phyloP scores from a whole-genome alignment of 2,113 vertebrate species.

The Labeo catla region DNA sequence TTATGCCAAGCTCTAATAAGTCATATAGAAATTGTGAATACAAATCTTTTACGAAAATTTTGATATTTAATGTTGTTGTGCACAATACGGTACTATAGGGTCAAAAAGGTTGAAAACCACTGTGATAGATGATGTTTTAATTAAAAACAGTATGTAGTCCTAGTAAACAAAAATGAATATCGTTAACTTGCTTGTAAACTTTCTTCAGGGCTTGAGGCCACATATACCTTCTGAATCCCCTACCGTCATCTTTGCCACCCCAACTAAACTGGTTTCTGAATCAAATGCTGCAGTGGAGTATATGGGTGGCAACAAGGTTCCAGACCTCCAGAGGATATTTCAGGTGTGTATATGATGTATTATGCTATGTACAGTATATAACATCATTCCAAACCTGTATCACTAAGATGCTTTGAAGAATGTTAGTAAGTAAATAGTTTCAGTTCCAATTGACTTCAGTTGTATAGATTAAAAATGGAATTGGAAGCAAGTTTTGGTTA shows the following conservation, averaged over 20 bases:
- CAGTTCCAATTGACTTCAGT: not conserved
- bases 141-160: not conserved
- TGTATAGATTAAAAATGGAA: not conserved
- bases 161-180: not conserved
- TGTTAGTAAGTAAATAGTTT: not conserved
- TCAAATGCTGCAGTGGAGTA: conserved; percentile 65
- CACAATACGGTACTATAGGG: too few relatives aligned
- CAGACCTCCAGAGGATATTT: conserved; percentile 83
- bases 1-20: not conserved
- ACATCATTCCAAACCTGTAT: not conserved
- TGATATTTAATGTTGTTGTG: too few relatives aligned
- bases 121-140: not conserved
- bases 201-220: conserved; percentile 80
- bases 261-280: conserved; percentile 74
- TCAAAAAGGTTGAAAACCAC: not conserved
- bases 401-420: not conserved
- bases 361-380: not conserved
- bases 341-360: conserved; percentile 73
- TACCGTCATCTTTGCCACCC: conserved; percentile 76
- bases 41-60: not conserved
- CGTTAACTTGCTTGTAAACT: conserved; percentile 20
- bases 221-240: conserved; percentile 72
- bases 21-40: not conserved
- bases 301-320: conserved; percentile 78
- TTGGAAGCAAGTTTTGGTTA: not conserved